Conservation (phyloP, 2,113 vertebrate genomes). For the Pedetes capensis region DNA sequence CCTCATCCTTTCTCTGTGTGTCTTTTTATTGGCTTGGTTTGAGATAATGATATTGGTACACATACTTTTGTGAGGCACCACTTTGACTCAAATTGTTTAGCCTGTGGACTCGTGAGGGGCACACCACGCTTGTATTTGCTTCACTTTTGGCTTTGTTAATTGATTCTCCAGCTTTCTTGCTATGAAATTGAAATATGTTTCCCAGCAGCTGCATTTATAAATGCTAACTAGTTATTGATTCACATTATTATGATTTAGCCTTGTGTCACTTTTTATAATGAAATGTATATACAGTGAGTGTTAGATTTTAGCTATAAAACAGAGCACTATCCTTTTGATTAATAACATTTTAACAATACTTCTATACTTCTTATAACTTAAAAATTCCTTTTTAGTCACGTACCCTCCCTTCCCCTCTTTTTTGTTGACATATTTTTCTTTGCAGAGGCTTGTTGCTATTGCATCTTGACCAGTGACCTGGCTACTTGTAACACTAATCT, state of each 20-base stretch:
- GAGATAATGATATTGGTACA: background rate
- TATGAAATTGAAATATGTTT: slow-evolving; percentile 70
- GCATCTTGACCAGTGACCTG: background rate
- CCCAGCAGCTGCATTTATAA: slow-evolving; percentile 65
- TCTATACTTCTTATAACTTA: slow-evolving; percentile 15
- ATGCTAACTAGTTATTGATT: slow-evolving; percentile 73
- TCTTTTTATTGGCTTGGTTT: background rate
- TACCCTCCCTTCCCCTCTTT: background rate
- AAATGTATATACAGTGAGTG: slow-evolving; percentile 33
- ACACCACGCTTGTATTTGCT: background rate
- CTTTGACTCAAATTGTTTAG: background rate
- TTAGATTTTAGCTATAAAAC: slow-evolving; percentile 59
- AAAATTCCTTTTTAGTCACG: slow-evolving; percentile 33
- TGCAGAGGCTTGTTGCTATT: background rate
- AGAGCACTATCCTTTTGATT: slow-evolving; percentile 53
- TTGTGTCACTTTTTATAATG: slow-evolving; percentile 59
- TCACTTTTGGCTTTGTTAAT: slow-evolving; percentile 49
- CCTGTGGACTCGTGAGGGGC: background rate
- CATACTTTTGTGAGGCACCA: background rate
- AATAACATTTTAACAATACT: slow-evolving; percentile 45
- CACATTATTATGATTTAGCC: slow-evolving; percentile 66
- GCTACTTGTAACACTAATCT: background rate
- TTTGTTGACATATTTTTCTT: background rate
- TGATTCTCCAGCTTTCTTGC: slow-evolving; percentile 31
- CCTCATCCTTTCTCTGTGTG: background rate